Evolutionary conservation across 1,140 invertebrate species (phyloP).

Genomic region (Onthophagus taurus): DNA sequence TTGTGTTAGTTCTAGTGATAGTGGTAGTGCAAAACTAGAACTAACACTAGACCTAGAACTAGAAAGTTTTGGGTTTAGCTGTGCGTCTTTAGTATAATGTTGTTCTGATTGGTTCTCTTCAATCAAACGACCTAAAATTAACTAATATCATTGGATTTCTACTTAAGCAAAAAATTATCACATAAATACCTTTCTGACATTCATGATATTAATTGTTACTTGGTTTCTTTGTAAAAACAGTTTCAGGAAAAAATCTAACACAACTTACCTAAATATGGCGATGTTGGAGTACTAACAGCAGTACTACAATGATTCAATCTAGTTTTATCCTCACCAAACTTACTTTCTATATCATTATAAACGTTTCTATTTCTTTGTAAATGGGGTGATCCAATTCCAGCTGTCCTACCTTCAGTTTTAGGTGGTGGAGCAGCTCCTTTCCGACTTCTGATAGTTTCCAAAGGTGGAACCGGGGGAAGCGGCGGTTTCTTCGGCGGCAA

Average conservation of each 20-base stretch:
- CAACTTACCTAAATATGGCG: slow-evolving; percentile 34
- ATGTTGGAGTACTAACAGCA: slow-evolving; percentile 39
- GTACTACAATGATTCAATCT: slow-evolving; percentile 15
- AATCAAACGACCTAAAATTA: no score
- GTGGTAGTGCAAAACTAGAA: no score
- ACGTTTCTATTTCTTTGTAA: slow-evolving; percentile 45
- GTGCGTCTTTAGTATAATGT: no score
- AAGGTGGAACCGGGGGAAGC: slow-evolving; percentile 55
- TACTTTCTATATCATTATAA: slow-evolving; percentile 41
- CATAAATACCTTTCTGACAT: no score
- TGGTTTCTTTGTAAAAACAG: slow-evolving; percentile 1
- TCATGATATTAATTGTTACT: no score
- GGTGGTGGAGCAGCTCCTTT: slow-evolving; percentile 25
- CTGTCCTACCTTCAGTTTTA: slow-evolving; percentile 37
- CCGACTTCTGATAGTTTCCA: slow-evolving; percentile 42
- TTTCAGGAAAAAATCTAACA: not conserved
- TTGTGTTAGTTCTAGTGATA: no score
- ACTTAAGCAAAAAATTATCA: no score
- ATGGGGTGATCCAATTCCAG: slow-evolving; percentile 48
- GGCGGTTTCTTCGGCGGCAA: slow-evolving; percentile 60
- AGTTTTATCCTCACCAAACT: slow-evolving; percentile 14
- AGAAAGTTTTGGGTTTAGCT: no score
- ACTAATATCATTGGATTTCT: no score
- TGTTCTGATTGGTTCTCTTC: no score
- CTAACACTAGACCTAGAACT: no score